Evolutionary conservation across 2,113 vertebrate genomes (phyloP).

Genomic region (Chamaea fasciata): DNA sequence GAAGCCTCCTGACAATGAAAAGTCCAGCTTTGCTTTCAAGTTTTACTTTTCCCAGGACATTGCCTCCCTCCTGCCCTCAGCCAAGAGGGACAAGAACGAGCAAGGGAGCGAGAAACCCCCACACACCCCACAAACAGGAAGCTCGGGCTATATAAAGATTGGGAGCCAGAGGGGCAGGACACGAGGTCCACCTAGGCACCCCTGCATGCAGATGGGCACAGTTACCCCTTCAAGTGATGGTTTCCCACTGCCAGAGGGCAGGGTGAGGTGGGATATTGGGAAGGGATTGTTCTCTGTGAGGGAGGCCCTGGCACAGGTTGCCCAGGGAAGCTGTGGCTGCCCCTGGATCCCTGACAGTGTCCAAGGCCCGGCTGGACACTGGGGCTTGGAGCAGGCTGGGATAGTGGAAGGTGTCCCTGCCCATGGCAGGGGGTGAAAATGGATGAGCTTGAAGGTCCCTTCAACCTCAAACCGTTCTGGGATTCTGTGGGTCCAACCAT

Average conservation of each 20-base stretch:
- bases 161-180: neutral
- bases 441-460: neutral
- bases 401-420: neutral
- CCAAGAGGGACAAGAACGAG: neutral
- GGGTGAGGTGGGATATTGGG: rapidly evolving
- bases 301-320: neutral
- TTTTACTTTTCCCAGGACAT: slow-evolving; percentile 67
- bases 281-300: neutral
- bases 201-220: neutral
- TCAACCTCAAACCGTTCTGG: neutral
- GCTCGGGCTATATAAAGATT: neutral
- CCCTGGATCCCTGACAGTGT: neutral
- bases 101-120: neutral
- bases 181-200: neutral
- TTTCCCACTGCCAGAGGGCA: neutral
- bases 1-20: slow-evolving; percentile 23
- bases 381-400: neutral
- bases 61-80: neutral
- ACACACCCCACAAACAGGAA: neutral
- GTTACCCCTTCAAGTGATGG: rapidly evolving
- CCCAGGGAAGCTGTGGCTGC: neutral
- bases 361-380: neutral
- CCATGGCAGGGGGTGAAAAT: neutral
- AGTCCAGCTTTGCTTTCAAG: slow-evolving; percentile 11
- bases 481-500: neutral